Evolutionary conservation across 1,140 invertebrate species (phyloP).

Genomic region (Gonatopus flavifemur): DNA sequence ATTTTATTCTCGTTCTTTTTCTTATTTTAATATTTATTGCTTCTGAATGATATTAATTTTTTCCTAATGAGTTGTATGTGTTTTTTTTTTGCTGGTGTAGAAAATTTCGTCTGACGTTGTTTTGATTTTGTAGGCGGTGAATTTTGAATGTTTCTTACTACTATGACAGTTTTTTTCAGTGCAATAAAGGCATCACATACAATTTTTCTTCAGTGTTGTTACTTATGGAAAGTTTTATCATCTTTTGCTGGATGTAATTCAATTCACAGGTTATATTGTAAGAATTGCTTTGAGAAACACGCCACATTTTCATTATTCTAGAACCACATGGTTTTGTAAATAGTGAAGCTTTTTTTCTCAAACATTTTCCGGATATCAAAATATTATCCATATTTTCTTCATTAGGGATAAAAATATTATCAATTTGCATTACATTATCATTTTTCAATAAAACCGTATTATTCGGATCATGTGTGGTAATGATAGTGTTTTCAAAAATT

Average conservation of each 20-base stretch:
- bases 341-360: not conserved
- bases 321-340: not conserved
- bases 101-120: not conserved
- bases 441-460: not conserved
- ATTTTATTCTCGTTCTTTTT: not conserved
- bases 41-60: not conserved
- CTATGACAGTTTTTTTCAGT: not conserved
- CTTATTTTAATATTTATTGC: not conserved
- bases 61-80: not conserved
- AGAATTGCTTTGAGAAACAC: not conserved
- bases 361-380: not conserved
- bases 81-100: not conserved
- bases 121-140: not conserved
- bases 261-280: not conserved
- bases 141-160: not conserved
- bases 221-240: not conserved
- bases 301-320: not conserved
- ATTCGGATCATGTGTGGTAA: not conserved
- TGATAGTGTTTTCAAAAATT: not conserved
- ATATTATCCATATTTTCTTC: not conserved
- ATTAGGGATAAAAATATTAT: not conserved
- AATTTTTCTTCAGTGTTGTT: not conserved
- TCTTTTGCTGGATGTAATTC: not conserved
- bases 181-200: not conserved
- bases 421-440: not conserved